Evolutionary conservation across 2,113 vertebrate genomes (phyloP), one percentile per base, ranked within the genome.

Genomic region (Vidua macroura): DNA sequence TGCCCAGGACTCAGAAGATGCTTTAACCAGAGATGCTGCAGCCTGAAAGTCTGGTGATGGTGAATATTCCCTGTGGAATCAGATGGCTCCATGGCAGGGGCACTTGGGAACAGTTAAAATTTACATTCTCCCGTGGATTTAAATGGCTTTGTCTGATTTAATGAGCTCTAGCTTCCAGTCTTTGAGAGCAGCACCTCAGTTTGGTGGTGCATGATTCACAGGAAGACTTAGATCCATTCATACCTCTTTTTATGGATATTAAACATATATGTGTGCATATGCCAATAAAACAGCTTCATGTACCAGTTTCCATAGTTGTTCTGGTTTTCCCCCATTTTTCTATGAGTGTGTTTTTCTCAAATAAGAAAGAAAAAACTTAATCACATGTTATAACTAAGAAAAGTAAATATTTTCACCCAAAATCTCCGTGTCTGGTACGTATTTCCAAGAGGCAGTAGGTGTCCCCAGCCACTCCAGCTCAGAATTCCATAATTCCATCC

Each of bases 401-500:
- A 84, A 18, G 10, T 4, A 53, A 48, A 41, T 55, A 35, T 46
- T 83, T 91, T 41, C 62, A 53, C 15, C 6, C 1, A 17, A 14
- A 77, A 21, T 10, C 35, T 37, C 11, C 4, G 7, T 2, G 4
- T 10, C 35, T 67, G 13, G 30, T 4, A 10, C 11, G 0, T 0
- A 1, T n/a, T 68, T 55, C 37, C 48, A 83, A 33, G 11, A 19
- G 51, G 20, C 33, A 70, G 1, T 7, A 63, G 18, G 12, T 5
- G 18, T 18, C 39, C 39, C 22, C 7, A 8, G 43, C 27, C 19
- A 5, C 23, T 43, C 48, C 48, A 77, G 7, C 7, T 49, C 39
- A 60, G 27, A 13, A 66, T 56, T 63, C 55, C 12, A 1, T 2
- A 3, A 21, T 33, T 68, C 18, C 55, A 28, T 11, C 75, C 64